Evolutionary conservation across 2,113 vertebrate species (phyloP).

Genomic region (Pithys albifrons): DNA sequence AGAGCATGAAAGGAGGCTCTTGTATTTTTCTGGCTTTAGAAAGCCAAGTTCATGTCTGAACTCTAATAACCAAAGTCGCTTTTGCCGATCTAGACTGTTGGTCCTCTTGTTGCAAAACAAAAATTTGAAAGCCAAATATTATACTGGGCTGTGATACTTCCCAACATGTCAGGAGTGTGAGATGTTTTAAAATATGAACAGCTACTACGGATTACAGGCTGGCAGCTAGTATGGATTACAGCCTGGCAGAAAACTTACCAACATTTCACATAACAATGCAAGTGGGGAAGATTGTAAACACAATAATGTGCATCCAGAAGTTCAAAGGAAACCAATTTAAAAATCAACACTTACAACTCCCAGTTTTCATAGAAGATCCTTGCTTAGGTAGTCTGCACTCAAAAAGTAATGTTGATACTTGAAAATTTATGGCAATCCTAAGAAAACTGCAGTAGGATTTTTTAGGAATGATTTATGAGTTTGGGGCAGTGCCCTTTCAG

Average conservation of each 20-base stretch:
- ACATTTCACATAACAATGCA: conserved; percentile 35
- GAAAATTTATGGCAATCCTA: conserved; percentile 32
- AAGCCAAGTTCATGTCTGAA: conserved; percentile 64
- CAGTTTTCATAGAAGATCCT: neutral
- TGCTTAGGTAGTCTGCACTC: neutral
- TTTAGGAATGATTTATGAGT: conserved; percentile 38
- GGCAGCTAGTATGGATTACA: conserved; percentile 27
- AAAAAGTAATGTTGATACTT: conserved; percentile 19
- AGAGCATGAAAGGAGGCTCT: conserved; percentile 70
- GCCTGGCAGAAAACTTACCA: conserved; percentile 4
- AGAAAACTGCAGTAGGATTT: conserved; percentile 40
- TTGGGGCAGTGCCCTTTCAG: neutral
- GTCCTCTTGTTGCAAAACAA: conserved; percentile 68
- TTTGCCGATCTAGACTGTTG: conserved; percentile 65
- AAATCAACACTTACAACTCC: neutral
- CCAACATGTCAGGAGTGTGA: conserved; percentile 39
- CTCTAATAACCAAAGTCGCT: conserved; percentile 58
- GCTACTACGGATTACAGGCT: conserved; percentile 16
- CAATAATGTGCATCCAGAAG: neutral
- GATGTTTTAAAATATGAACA: conserved; percentile 56
- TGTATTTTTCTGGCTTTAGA: conserved; percentile 64
- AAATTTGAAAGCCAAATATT: conserved; percentile 72
- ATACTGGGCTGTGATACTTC: conserved; percentile 65
- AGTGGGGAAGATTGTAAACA: conserved; percentile 6
- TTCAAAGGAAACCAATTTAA: neutral